These are phyloP conservation scores for Athalia cordata DNA, from an alignment of 2,888 invertebrate genomes.

Conservation along the genomic window DNA sequence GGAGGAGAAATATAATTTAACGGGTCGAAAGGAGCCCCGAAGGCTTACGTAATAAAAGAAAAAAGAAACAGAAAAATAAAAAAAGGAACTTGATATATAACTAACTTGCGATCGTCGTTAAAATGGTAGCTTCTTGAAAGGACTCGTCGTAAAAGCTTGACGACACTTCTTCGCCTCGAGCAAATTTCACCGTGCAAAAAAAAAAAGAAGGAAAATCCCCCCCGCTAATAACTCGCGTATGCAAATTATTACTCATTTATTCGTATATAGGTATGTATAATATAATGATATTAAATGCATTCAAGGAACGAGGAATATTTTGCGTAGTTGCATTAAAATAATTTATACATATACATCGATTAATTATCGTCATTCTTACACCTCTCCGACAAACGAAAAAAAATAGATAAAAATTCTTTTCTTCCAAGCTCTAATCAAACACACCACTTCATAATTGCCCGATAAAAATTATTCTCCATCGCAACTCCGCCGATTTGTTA, in stretches of 20 bases:
- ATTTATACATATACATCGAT: neutral
- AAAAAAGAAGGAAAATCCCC: neutral
- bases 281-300: neutral
- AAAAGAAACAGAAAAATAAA: neutral
- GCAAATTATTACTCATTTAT: slow-evolving; percentile 7
- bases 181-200: slow-evolving; percentile 4
- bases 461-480: too few relatives aligned
- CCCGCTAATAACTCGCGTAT: slow-evolving; percentile 30
- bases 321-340: too few relatives aligned
- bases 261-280: neutral
- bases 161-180: slow-evolving; percentile 35
- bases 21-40: too few relatives aligned
- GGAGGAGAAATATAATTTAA: too few relatives aligned
- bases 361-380: neutral
- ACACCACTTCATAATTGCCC: too few relatives aligned
- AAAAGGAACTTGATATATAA: neutral
- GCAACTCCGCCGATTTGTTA: neutral
- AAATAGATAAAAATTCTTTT: too few relatives aligned
- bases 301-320: neutral
- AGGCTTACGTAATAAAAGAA: too few relatives aligned
- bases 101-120: slow-evolving; percentile 13
- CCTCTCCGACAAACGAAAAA: too few relatives aligned
- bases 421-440: too few relatives aligned
- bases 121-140: slow-evolving; percentile 23
- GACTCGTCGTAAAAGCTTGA: slow-evolving; percentile 28